Conservation (phyloP, 2,113 vertebrate genomes). For the Peromyscus leucopus region DNA sequence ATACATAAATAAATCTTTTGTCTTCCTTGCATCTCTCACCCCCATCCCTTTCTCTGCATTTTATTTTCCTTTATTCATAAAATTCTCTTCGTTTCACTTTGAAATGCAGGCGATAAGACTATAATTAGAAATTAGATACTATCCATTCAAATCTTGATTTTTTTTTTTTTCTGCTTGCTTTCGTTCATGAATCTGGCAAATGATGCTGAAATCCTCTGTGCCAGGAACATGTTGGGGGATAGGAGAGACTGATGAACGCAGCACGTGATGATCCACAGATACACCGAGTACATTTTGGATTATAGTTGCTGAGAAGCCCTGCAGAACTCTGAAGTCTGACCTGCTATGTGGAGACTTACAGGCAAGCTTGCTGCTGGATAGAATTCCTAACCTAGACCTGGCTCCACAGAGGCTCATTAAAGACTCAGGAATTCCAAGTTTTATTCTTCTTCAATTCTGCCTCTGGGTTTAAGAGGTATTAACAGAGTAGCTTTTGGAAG, state of each 20-base stretch:
- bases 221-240: not conserved
- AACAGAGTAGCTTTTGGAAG: slow-evolving; percentile 79
- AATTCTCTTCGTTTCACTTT: not conserved
- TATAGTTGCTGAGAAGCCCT: not conserved
- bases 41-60: not conserved
- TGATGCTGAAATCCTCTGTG: not conserved
- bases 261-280: not conserved
- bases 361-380: not conserved
- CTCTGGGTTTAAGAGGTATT: slow-evolving; percentile 67
- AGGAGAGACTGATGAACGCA: not conserved
- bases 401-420: slow-evolving; percentile 40
- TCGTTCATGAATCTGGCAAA: not conserved
- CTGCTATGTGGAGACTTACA: not conserved
- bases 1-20: too few relatives aligned
- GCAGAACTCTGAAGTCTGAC: not conserved
- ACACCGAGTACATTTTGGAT: not conserved
- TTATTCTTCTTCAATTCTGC: slow-evolving; percentile 66
- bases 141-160: not conserved
- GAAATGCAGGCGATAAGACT: not conserved
- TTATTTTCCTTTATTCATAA: slow-evolving; percentile 16
- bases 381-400: slow-evolving; percentile 49
- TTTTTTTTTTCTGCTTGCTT: slow-evolving; percentile 16
- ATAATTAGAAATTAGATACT: slow-evolving; percentile 38
- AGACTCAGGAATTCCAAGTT: slow-evolving; percentile 63
- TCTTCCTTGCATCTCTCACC: not conserved